phyloP scores from a whole-genome alignment of 2,888 invertebrate genomes.

The Cheilosia variabilis region DNA sequence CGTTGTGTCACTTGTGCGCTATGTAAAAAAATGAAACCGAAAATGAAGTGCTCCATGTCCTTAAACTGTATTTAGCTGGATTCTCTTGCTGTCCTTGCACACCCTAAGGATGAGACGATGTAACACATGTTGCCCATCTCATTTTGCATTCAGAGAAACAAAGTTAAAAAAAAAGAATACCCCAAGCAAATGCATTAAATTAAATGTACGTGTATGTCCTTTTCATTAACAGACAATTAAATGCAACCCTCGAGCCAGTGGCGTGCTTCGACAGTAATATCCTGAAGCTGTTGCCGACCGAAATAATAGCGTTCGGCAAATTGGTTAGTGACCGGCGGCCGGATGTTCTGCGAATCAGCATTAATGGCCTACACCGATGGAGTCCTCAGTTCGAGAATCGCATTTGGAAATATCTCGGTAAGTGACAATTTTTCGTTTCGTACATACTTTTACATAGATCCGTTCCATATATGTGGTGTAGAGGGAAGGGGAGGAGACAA shows the following conservation, averaged over 20 bases:
- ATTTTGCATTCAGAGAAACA: slow-evolving; percentile 10
- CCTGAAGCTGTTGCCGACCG: slow-evolving; percentile 82
- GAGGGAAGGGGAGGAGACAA: neutral
- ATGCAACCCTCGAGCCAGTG: slow-evolving; percentile 82
- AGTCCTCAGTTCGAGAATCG: slow-evolving; percentile 82
- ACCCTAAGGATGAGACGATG: neutral
- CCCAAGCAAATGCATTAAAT: slow-evolving; percentile 36
- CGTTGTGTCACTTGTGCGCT: too few relatives aligned
- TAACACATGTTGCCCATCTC: slow-evolving; percentile 17
- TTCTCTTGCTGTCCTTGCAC: neutral
- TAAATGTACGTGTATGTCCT: slow-evolving; percentile 62
- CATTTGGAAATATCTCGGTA: slow-evolving; percentile 84
- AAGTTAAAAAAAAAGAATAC: neutral
- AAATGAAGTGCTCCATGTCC: too few relatives aligned
- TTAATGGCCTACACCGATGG: slow-evolving; percentile 83
- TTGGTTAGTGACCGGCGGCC: slow-evolving; percentile 78
- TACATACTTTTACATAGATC: neutral
- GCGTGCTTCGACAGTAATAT: slow-evolving; percentile 82
- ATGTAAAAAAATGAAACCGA: too few relatives aligned
- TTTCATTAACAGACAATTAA: slow-evolving; percentile 81
- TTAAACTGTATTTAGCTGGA: too few relatives aligned
- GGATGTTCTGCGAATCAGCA: slow-evolving; percentile 82
- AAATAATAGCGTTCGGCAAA: slow-evolving; percentile 84
- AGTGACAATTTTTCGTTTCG: slow-evolving; percentile 72
- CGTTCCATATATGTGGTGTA: neutral